Evolutionary conservation across 37 sponge, comb jelly and placozoan species (phyloP), one percentile per base, ranked within the genome.

Genomic region (Axinella damicornis): DNA sequence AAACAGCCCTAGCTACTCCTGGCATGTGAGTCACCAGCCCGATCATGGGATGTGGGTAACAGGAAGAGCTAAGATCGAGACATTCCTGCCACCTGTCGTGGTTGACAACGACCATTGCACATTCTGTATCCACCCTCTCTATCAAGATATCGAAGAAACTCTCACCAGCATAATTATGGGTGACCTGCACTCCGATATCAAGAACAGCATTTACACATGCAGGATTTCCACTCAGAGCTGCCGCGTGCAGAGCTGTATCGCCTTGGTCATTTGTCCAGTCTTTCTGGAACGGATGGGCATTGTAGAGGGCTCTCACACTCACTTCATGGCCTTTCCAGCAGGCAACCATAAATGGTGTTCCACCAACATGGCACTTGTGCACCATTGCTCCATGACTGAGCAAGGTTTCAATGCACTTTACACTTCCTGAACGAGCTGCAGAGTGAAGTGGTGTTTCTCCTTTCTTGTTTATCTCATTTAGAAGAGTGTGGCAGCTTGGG

Each of bases 371-470:
- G 61, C 87, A 89, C 30, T 79, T 85, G 74, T 88, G 95, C 46
- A 91, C n/a, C 81, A 96, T 85, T 27, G 95, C 95, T 57, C 97
- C 97, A 35, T 86, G 80, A 21, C 76, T 54, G 2, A 96, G 87
- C 0, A 96, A 82, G 24, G 94, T 40, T 36, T 94, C 90, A 17
- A 92, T 77, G 18, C 83, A 84, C 18, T 73, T 74, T 2, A 38
- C 5, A 54, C 85, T 64, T 0, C 97, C 97, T 27, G 32, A 17
- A 1, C 0, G 13, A 22, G 94, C 88, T 36, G 92, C 97, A 31
- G 36, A 13, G 53, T 96, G 97, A 11, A 96, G 89, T 25, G 97
- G 97, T 9, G 97, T 96, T 15, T 17, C 54, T 69, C 95, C 97
- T 0, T 58, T n/a, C n/a, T n/a, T 37, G 77, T 90, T 81, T 40